These are phyloP conservation scores for Odontomyia ornata DNA, from an alignment of 2,888 invertebrate genomes.

Conservation along the genomic window DNA sequence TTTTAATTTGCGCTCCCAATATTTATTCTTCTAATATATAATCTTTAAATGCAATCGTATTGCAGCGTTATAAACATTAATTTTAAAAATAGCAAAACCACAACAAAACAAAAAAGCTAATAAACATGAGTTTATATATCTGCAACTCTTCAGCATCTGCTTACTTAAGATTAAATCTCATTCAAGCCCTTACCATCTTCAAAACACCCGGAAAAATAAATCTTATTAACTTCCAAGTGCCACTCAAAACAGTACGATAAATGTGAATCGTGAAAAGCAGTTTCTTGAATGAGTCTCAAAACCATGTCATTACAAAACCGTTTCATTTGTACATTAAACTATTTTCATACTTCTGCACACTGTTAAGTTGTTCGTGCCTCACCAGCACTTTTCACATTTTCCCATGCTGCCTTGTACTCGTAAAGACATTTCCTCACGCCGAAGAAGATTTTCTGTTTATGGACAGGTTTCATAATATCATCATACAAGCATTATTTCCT, in stretches of 20 bases:
- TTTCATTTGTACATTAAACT: not conserved
- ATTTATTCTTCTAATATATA: no score
- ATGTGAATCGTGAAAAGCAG: not conserved
- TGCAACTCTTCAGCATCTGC: no score
- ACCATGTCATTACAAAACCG: constrained; percentile 12
- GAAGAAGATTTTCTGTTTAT: constrained; percentile 13
- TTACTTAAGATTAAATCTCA: no score
- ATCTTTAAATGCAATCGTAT: no score
- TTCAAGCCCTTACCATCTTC: no score
- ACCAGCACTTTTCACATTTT: not conserved
- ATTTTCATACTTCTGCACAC: not conserved
- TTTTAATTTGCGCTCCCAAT: no score
- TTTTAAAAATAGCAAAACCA: no score
- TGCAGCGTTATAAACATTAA: no score
- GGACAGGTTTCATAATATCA: constrained; percentile 27
- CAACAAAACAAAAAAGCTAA: no score
- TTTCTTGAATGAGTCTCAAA: not conserved
- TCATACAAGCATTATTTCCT: not conserved
- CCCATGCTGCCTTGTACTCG: not conserved
- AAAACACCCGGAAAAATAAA: no score
- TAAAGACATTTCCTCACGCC: not conserved
- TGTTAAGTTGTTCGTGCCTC: not conserved
- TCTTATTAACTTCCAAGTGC: no score
- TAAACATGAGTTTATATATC: no score
- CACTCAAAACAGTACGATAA: not conserved